phyloP scores from a whole-genome alignment of 2,113 vertebrate genomes.

The Myotis yumanensis region DNA sequence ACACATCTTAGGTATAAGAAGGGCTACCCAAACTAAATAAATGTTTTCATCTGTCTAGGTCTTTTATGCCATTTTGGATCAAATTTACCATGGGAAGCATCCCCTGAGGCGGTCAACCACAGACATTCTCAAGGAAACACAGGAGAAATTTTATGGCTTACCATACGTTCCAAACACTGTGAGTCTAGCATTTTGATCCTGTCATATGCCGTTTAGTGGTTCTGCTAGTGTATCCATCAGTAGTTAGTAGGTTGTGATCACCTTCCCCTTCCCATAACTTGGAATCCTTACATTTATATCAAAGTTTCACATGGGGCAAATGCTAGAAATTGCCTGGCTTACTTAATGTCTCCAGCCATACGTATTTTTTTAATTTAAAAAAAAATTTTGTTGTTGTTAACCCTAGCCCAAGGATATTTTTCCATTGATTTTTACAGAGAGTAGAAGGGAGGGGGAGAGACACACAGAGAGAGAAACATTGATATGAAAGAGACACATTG shows the following conservation, averaged over 20 bases:
- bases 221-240: not conserved
- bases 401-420: no score
- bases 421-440: no score
- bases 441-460: no score
- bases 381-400: no score
- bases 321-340: not conserved
- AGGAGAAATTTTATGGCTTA: slow-evolving; percentile 93
- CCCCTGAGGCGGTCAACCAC: slow-evolving; percentile 90
- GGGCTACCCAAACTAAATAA: not conserved
- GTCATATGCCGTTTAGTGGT: not conserved
- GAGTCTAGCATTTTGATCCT: slow-evolving; percentile 73
- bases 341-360: not conserved
- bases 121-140: slow-evolving; percentile 93
- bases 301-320: not conserved
- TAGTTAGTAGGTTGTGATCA: not conserved
- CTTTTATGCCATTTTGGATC: slow-evolving; percentile 96
- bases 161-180: slow-evolving; percentile 94
- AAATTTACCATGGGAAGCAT: slow-evolving; percentile 94
- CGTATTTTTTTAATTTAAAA: no score
- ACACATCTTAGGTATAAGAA: not conserved
- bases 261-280: not conserved
- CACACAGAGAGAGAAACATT: no score
- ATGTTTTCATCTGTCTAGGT: slow-evolving; percentile 84
- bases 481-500: no score
- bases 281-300: not conserved